phyloP scores from a whole-genome alignment of 2,888 invertebrate species.

The Brachypterus glaber region DNA sequence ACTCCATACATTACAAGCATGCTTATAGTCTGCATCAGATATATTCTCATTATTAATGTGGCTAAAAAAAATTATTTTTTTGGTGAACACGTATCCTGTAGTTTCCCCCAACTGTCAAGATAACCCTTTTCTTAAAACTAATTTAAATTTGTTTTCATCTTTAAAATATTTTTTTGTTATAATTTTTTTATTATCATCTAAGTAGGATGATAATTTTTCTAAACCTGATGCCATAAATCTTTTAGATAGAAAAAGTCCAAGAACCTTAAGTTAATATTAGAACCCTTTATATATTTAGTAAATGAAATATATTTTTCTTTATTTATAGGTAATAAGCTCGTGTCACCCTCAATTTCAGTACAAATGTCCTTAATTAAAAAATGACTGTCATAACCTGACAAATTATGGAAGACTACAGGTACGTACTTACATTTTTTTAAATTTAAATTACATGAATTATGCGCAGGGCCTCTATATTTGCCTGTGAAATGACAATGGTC shows the following conservation, averaged over 20 bases:
- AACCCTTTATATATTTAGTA: conserved; percentile 18
- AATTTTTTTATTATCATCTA: conserved; percentile 12
- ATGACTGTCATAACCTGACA: conserved; percentile 30
- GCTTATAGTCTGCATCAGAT: conserved; percentile 26
- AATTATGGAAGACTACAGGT: too few relatives aligned
- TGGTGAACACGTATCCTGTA: conserved; percentile 24
- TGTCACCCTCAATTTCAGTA: conserved; percentile 15
- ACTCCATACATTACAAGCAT: conserved; percentile 31
- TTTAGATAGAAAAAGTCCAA: conserved; percentile 28
- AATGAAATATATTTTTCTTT: conserved; percentile 32
- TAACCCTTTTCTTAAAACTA: conserved; percentile 24
- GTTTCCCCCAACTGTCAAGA: conserved; percentile 21
- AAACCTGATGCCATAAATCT: conserved; percentile 28
- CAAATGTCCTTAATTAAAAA: conserved; percentile 26
- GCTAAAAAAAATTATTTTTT: conserved; percentile 22
- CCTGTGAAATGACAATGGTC: too few relatives aligned
- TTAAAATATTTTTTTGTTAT: conserved; percentile 7
- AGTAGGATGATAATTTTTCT: conserved; percentile 24
- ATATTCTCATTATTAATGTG: conserved; percentile 20
- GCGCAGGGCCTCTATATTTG: too few relatives aligned
- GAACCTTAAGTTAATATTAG: conserved; percentile 17
- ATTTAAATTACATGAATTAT: too few relatives aligned
- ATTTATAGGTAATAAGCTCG: conserved; percentile 26
- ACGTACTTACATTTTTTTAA: too few relatives aligned
- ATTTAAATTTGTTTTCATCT: conserved; percentile 10